phyloP scores from a whole-genome alignment of 2,113 vertebrate species.

The Dunckerocampus dactyliophorus region DNA sequence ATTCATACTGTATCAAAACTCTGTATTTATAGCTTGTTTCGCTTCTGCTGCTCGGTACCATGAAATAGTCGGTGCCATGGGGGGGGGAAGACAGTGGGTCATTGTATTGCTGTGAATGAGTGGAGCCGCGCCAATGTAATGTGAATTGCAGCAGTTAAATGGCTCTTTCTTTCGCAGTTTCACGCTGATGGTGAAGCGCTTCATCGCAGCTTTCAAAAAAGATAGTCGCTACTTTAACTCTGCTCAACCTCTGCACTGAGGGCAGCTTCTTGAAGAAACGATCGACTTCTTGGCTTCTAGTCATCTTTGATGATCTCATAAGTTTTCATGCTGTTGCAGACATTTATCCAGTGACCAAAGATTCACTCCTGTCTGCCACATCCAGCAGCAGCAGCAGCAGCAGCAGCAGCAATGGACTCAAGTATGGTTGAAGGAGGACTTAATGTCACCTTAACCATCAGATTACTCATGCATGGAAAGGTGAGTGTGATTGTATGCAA shows the following conservation, averaged over 20 bases:
- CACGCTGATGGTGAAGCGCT: background rate
- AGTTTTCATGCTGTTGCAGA: conserved; percentile 35
- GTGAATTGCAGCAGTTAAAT: conserved; percentile 44
- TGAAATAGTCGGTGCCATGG: conserved; percentile 31
- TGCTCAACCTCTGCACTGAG: conserved; percentile 11
- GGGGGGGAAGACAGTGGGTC: conserved; percentile 52
- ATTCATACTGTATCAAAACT: accelerated
- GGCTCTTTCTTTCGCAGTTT: conserved; percentile 25
- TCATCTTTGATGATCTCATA: conserved; percentile 15
- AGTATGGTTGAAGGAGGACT: conserved; percentile 97
- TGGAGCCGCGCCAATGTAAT: conserved; percentile 51
- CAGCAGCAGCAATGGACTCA: conserved; percentile 85
- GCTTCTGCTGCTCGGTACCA: conserved; percentile 25
- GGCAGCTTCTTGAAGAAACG: background rate
- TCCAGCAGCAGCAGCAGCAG: conserved; percentile 62
- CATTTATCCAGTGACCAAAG: conserved; percentile 63
- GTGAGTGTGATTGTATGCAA: conserved; percentile 51
- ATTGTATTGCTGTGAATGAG: conserved; percentile 62
- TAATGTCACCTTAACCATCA: conserved; percentile 97
- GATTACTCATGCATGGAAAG: conserved; percentile 98
- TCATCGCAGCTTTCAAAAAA: background rate
- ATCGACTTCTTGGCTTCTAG: conserved; percentile 3
- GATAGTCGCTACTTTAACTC: conserved; percentile 16
- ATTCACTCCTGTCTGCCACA: conserved; percentile 39
- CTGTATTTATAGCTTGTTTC: background rate